A percentile compares a stretch with the other conserved stretches of the same genome.
Conservation (phyloP, 2,113 vertebrate species). For the Cyprinodon brontotheroides region DNA sequence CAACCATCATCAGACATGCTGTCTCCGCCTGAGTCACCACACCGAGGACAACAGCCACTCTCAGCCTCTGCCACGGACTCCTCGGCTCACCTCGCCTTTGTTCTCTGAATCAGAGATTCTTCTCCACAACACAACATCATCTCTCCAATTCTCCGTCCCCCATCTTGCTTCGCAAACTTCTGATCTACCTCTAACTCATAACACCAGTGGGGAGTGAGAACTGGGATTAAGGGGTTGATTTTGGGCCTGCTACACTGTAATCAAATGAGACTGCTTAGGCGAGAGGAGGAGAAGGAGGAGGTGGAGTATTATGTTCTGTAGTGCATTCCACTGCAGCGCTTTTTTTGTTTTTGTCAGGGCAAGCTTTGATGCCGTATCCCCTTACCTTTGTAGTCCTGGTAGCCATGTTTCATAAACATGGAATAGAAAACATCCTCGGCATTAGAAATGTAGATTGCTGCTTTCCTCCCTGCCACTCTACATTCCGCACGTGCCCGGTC, state of each 20-base stretch:
- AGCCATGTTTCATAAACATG: slow-evolving; percentile 83
- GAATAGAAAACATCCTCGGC: slow-evolving; percentile 80
- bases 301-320: slow-evolving; percentile 72
- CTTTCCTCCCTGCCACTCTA: slow-evolving; percentile 64
- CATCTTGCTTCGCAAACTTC: slow-evolving; percentile 57
- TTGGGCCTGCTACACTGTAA: slow-evolving; percentile 70
- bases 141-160: slow-evolving; percentile 41
- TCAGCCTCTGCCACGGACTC: slow-evolving; percentile 34
- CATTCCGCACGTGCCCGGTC: slow-evolving; percentile 76
- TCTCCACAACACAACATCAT: slow-evolving; percentile 46
- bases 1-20: slow-evolving; percentile 66
- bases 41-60: slow-evolving; percentile 37
- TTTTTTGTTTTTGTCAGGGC: slow-evolving; percentile 76
- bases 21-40: slow-evolving; percentile 60
- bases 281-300: slow-evolving; percentile 63
- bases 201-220: slow-evolving; percentile 53
- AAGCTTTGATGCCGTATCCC: slow-evolving; percentile 80
- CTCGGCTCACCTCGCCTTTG: slow-evolving; percentile 54
- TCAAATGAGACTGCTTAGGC: slow-evolving; percentile 74
- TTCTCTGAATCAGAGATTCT: slow-evolving; percentile 59
- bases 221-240: slow-evolving; percentile 64
- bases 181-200: slow-evolving; percentile 61
- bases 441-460: slow-evolving; percentile 81
- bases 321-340: slow-evolving; percentile 70
- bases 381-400: slow-evolving; percentile 81